phyloP scores from a whole-genome alignment of 92 coral and sea anemone genomes.

The Palythoa heliodiscus region DNA sequence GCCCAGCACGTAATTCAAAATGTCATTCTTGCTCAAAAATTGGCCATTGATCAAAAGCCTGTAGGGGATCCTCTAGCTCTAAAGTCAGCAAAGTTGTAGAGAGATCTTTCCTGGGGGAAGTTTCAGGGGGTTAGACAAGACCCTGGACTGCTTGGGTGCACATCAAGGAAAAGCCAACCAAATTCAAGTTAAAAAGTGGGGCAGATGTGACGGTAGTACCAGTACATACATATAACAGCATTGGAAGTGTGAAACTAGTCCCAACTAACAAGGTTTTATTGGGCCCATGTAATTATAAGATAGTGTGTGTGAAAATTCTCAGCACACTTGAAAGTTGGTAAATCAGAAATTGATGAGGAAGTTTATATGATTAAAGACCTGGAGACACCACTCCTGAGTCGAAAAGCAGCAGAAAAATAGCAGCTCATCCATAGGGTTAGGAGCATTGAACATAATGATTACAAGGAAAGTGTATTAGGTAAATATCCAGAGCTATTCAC shows the following conservation, averaged over 20 bases:
- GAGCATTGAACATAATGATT: constrained; percentile 36
- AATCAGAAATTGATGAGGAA: constrained; percentile 24
- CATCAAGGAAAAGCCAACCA: constrained; percentile 11
- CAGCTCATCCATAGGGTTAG: constrained; percentile 42
- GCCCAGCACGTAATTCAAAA: too few species aligned
- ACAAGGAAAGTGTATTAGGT: constrained; percentile 16
- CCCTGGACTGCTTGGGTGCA: constrained; percentile 44
- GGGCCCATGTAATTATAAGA: constrained; percentile 54
- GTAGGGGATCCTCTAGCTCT: constrained; percentile 3
- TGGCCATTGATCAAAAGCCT: constrained; percentile 41
- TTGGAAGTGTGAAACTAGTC: constrained; percentile 24
- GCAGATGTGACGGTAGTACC: constrained; percentile 64
- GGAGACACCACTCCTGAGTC: constrained; percentile 59
- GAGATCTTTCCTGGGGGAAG: constrained; percentile 44
- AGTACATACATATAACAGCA: constrained; percentile 22
- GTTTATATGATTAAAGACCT: constrained; percentile 42
- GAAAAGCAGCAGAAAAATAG: constrained; percentile 47
- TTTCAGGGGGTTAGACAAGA: constrained; percentile 14
- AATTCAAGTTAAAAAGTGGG: constrained; percentile 61
- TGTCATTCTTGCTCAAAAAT: constrained; percentile 22
- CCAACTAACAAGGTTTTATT: constrained; percentile 40
- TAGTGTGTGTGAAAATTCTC: constrained; percentile 50
- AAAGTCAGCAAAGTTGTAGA: constrained; percentile 37
- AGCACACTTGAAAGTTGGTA: constrained; percentile 30
- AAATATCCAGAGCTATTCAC: constrained; percentile 60